A percentile compares a stretch with the other conserved stretches of the same genome.
Evolutionary conservation across 2,113 vertebrate genomes (phyloP).

Genomic region (Xiphophorus maculatus): DNA sequence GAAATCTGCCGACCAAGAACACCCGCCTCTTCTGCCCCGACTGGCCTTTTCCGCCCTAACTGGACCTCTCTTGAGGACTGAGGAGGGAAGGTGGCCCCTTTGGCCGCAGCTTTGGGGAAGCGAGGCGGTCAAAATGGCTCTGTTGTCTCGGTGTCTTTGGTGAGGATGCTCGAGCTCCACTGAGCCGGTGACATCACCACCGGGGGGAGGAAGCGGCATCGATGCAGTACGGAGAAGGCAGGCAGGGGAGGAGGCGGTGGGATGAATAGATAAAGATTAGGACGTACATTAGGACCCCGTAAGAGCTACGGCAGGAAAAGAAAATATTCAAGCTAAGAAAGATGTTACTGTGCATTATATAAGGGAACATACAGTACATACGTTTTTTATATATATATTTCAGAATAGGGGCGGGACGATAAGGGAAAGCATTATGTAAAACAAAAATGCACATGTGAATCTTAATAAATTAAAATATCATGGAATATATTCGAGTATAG

Average conservation of each 20-base stretch:
- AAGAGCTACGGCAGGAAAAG: neutral
- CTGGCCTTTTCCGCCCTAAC: neutral
- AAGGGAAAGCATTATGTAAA: no score
- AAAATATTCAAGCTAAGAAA: no score
- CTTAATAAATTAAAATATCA: no score
- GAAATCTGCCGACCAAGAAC: constrained; percentile 3
- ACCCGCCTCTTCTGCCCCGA: neutral
- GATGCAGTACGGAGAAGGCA: constrained; percentile 68
- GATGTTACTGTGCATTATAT: no score
- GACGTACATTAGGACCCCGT: constrained; percentile 24
- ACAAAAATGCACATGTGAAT: no score
- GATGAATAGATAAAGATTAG: constrained; percentile 29
- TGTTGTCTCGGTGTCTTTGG: constrained; percentile 63
- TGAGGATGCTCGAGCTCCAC: constrained; percentile 79
- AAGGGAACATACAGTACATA: no score
- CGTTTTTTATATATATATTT: no score
- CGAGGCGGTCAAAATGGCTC: constrained; percentile 79
- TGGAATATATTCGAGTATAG: no score
- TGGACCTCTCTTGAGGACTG: neutral
- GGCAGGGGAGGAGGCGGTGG: neutral
- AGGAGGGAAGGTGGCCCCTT: neutral
- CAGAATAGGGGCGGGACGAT: no score
- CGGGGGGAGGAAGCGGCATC: constrained; percentile 75
- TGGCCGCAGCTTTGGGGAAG: constrained; percentile 5
- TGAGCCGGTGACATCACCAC: constrained; percentile 80